Evolutionary conservation across 2,888 invertebrate genomes (phyloP).

Genomic region (Synergus japonicus): DNA sequence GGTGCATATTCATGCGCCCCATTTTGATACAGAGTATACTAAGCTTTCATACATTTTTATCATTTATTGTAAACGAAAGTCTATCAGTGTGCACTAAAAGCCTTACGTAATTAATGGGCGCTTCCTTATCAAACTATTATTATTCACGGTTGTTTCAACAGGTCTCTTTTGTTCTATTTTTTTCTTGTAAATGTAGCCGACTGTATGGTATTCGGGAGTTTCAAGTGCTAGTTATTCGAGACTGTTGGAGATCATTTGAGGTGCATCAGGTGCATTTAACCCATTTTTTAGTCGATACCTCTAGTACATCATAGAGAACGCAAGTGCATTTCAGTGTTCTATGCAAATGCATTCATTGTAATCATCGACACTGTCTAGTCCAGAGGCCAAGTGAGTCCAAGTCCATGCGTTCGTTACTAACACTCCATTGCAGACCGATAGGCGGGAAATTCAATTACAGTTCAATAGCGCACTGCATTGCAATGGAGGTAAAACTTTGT

Average conservation of each 20-base stretch:
- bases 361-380: constrained; percentile 22
- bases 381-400: not conserved
- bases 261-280: constrained; percentile 12
- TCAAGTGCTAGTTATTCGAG: not conserved
- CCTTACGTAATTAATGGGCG: too few relatives aligned
- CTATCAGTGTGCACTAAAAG: too few relatives aligned
- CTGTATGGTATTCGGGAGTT: not conserved
- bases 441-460: constrained; percentile 40
- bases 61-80: too few relatives aligned
- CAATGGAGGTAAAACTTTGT: constrained; percentile 8
- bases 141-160: too few relatives aligned
- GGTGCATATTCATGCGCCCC: too few relatives aligned
- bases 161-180: too few relatives aligned
- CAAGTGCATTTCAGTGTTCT: constrained; percentile 26
- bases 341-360: constrained; percentile 28
- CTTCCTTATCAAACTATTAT: too few relatives aligned
- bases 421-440: constrained; percentile 36
- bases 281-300: constrained; percentile 9
- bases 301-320: not conserved
- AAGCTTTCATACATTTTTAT: too few relatives aligned
- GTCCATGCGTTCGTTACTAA: constrained; percentile 21
- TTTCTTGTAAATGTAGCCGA: not conserved
- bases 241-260: constrained; percentile 11
- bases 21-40: too few relatives aligned
- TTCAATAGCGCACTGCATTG: constrained; percentile 29